A percentile compares a stretch with the other conserved stretches of the same genome.
Evolutionary conservation across 2,797 vertebrate genomes (phyloP).

Genomic region (Cyprinodon diabolis): DNA sequence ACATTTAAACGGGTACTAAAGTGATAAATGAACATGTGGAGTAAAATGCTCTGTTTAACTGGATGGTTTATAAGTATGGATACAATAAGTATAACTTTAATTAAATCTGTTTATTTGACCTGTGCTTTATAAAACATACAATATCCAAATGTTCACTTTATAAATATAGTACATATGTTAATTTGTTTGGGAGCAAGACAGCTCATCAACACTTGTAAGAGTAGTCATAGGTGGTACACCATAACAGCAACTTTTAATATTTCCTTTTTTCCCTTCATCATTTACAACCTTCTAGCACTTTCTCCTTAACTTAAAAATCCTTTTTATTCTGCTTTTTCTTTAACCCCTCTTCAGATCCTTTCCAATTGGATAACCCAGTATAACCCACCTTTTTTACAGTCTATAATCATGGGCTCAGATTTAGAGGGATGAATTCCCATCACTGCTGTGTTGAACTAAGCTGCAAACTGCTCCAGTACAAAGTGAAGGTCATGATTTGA

Average conservation of each 20-base stretch:
- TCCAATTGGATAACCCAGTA: neutral
- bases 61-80: neutral
- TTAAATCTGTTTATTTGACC: neutral
- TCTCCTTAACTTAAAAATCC: neutral
- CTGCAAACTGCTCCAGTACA: neutral
- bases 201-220: neutral
- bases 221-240: neutral
- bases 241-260: neutral
- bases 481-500: neutral
- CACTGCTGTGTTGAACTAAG: neutral
- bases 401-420: neutral
- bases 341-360: neutral
- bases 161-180: neutral
- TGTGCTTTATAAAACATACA: neutral
- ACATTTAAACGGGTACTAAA: neutral
- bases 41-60: neutral
- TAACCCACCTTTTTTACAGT: neutral
- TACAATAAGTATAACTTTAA: neutral
- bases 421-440: neutral
- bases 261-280: neutral
- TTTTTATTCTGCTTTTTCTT: neutral
- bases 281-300: neutral
- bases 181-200: neutral
- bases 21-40: neutral
- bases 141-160: neutral